These are phyloP conservation scores for Amazona vittata DNA, from an alignment of 2,113 vertebrate genomes.

Conservation along the genomic window DNA sequence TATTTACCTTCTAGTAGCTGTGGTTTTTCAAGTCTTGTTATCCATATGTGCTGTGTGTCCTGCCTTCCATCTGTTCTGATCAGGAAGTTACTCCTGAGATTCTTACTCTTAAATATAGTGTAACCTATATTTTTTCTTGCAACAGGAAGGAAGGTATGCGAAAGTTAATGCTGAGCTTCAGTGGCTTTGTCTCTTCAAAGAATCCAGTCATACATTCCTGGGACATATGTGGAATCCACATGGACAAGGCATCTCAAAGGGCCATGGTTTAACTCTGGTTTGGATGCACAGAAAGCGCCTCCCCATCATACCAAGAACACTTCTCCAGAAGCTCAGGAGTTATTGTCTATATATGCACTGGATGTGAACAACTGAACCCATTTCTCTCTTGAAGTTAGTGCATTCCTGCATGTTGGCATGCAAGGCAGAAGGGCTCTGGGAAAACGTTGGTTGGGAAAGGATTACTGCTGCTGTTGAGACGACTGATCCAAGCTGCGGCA, in stretches of 20 bases:
- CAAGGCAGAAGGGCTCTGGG: neutral
- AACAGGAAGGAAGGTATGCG: neutral
- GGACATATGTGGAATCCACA: neutral
- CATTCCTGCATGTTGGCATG: accelerated
- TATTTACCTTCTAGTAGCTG: neutral
- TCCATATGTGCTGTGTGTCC: neutral
- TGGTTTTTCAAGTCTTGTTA: neutral
- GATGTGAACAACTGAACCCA: accelerated
- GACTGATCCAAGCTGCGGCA: neutral
- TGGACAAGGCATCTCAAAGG: neutral
- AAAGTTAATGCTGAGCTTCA: neutral
- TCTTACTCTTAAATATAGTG: neutral
- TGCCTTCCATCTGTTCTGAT: neutral
- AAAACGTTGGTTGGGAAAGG: neutral
- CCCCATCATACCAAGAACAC: neutral
- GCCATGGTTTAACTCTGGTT: neutral
- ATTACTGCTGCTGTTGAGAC: neutral
- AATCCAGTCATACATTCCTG: neutral
- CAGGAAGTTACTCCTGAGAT: neutral
- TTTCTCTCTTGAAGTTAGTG: neutral
- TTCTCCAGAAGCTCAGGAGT: neutral
- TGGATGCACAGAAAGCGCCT: neutral
- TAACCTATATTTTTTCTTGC: neutral
- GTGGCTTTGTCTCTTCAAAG: neutral
- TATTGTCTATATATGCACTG: neutral